These are phyloP conservation scores for Diglossa brunneiventris DNA, from an alignment of 2,113 vertebrate species.

Conservation along the genomic window DNA sequence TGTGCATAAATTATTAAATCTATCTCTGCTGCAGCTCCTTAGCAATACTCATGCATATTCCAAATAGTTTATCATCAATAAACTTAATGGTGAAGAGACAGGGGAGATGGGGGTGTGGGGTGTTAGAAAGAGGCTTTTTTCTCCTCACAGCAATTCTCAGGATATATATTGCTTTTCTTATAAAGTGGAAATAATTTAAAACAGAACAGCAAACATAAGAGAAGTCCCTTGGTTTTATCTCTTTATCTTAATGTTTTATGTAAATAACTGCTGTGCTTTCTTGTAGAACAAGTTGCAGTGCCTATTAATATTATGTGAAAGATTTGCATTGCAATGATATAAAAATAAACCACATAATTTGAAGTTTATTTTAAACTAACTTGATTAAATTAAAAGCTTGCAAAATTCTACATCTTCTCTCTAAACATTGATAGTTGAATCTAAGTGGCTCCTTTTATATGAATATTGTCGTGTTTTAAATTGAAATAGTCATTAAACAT, in stretches of 20 bases:
- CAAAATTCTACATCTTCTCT: not conserved
- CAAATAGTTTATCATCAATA: not conserved
- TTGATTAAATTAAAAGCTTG: not conserved
- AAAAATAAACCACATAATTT: not conserved
- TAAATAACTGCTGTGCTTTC: not conserved
- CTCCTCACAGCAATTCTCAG: not conserved
- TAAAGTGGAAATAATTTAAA: not conserved
- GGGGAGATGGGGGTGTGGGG: too few species aligned
- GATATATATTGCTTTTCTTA: not conserved
- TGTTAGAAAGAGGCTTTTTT: not conserved
- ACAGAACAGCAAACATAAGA: not conserved
- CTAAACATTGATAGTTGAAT: not conserved
- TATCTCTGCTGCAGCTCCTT: conserved; percentile 22
- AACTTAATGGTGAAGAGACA: not conserved
- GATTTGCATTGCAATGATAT: not conserved
- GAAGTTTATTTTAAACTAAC: not conserved
- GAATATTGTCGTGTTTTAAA: not conserved
- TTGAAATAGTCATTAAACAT: not conserved
- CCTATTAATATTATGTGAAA: not conserved
- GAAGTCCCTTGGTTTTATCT: not conserved
- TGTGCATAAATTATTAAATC: conserved; percentile 68
- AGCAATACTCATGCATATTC: conserved; percentile 30
- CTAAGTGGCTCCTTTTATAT: not conserved
- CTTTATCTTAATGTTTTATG: not conserved
- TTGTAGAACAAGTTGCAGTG: not conserved